phyloP scores from a whole-genome alignment of 2,888 invertebrate species.

The Leptinotarsa peninsularis region DNA sequence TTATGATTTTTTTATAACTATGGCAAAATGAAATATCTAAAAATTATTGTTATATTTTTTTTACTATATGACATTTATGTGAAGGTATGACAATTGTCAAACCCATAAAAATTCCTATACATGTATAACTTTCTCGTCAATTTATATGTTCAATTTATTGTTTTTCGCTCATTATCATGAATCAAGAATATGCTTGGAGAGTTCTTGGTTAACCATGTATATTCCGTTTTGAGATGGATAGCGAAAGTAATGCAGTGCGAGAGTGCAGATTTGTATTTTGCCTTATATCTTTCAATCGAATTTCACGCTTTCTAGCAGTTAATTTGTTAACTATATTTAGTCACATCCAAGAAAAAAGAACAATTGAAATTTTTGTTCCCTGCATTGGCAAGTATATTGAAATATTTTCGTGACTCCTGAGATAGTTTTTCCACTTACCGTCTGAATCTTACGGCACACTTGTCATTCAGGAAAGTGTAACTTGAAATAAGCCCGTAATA shows the following conservation, averaged over 20 bases:
- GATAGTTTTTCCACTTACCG: neutral
- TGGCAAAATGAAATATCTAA: no score
- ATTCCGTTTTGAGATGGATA: neutral
- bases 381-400: neutral
- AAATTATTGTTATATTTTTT: no score
- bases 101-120: no score
- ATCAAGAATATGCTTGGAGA: neutral
- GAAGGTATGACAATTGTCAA: no score
- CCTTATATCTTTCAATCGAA: conserved; percentile 2
- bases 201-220: neutral
- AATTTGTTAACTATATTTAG: neutral
- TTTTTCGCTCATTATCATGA: no score
- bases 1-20: no score
- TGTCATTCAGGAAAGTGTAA: no score
- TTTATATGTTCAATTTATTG: no score
- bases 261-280: neutral
- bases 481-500: no score
- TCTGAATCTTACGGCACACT: no score
- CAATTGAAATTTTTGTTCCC: neutral
- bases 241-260: conserved; percentile 3
- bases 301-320: conserved; percentile 7
- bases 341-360: neutral
- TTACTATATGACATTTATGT: no score
- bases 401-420: neutral
- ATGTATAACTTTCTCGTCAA: no score